These are phyloP conservation scores for Drosophila saltans DNA, from an alignment of 1,140 invertebrate species.

Conservation along the genomic window DNA sequence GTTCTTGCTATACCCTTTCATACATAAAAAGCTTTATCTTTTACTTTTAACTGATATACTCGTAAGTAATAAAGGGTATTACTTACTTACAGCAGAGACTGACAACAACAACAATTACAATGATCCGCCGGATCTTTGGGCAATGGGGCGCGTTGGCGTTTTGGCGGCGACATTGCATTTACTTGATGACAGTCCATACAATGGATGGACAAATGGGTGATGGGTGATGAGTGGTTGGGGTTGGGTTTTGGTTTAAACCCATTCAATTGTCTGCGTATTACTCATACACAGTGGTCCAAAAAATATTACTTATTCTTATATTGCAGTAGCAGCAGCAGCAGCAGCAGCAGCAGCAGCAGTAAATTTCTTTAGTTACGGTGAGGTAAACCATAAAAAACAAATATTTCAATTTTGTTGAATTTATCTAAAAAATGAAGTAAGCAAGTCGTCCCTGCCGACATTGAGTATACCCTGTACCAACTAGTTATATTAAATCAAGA, in stretches of 20 bases:
- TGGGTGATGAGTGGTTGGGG: no score
- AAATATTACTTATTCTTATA: no score
- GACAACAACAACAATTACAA: constrained; percentile 36
- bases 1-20: not conserved
- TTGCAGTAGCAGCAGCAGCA: no score
- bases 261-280: constrained; percentile 54
- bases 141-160: constrained; percentile 52
- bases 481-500: no score
- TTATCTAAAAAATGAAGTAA: no score
- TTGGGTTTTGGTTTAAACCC: not conserved
- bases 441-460: no score
- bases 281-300: constrained; percentile 63
- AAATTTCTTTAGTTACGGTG: constrained; percentile 29
- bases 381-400: constrained; percentile 54
- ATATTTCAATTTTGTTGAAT: constrained; percentile 22
- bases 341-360: no score
- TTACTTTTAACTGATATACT: not conserved
- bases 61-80: not conserved
- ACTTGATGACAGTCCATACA: constrained; percentile 54
- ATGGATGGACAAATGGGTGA: constrained; percentile 2
- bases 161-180: constrained; percentile 50
- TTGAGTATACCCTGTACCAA: no score
- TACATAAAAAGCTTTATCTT: not conserved
- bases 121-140: constrained; percentile 36
- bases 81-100: not conserved